Evolutionary conservation across 2,113 vertebrate genomes (phyloP), one percentile per base, ranked within the genome.

Genomic region (Pogonocichla stellata): DNA sequence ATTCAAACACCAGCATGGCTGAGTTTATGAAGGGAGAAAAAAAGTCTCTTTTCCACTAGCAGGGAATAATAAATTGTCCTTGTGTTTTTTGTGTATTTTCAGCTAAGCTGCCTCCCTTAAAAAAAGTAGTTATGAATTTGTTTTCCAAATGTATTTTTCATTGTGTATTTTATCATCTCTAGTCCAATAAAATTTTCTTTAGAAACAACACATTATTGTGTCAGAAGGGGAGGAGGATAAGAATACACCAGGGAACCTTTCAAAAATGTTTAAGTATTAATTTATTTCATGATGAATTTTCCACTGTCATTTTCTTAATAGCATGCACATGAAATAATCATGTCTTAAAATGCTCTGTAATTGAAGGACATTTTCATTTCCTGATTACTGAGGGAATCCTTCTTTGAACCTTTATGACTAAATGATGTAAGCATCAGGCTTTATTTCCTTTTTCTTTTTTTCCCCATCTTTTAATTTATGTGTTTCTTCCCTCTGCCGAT

Each of bases 311-410:
- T 96, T 96, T 92, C 96, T 97, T 97, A 98, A 98, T 98, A 97
- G 97, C 96, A 94, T 97, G 96, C 96, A 96, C 97, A 98, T 97
- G 97, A 98, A 98, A 98, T 98, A 98, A 98, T 97, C 97, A 97
- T 98, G 97, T 98, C 97, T 97, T 98, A 97, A 98, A 97, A 94
- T 91, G 93, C 86, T 96, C 93, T 0, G 4, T 97, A 98, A 98
- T 97, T 97, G 97, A 98, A 98, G 96, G 97, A 96, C 94, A 95
- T 97, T 97, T 98, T 97, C 96, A 93, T 98, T 98, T 97, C 92
- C 95, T 97, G 94, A 96, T 97, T 97, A 95, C 89, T 95, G 90
- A 93, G 96, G 96, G 97, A 97, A 97, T 97, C 96, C 91, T 97
- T 67, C 92, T 97, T 96, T 92, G 81, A 97, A 97, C 94, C 87